Percentiles rank a stretch among this genome's conserved stretches.
These are phyloP conservation scores for Gibbula magus DNA, from an alignment of 2,888 invertebrate genomes.

Conservation along the genomic window DNA sequence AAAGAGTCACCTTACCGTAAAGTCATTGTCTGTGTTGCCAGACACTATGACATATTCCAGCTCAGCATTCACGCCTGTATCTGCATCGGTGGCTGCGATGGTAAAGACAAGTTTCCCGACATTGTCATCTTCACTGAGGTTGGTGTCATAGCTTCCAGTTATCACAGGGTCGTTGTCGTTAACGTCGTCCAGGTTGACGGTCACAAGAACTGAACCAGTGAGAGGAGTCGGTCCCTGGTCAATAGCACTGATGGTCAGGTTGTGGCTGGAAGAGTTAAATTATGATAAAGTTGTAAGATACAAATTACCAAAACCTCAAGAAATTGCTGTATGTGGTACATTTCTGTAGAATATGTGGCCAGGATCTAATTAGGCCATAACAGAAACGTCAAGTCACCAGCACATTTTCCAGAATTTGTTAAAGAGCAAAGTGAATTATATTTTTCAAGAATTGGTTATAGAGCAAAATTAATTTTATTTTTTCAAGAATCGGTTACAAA, in stretches of 20 bases:
- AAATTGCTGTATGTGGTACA: no score
- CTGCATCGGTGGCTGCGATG: constrained; percentile 59
- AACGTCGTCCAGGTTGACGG: constrained; percentile 54
- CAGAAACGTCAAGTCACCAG: no score
- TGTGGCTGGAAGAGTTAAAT: constrained; percentile 56
- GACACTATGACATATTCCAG: constrained; percentile 52
- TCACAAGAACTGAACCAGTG: constrained; percentile 57
- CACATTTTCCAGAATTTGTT: no score
- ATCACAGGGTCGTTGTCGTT: constrained; percentile 65
- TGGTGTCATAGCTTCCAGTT: constrained; percentile 48
- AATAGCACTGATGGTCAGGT: constrained; percentile 50
- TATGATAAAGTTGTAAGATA: no score
- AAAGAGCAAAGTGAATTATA: no score
- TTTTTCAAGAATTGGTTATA: no score
- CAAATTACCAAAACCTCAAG: no score
- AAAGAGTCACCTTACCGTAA: constrained; percentile 50
- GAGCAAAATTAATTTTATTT: no score
- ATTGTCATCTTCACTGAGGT: constrained; percentile 52
- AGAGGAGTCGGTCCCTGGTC: constrained; percentile 40
- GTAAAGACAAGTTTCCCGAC: constrained; percentile 51
- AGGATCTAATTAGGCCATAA: no score
- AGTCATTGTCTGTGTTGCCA: constrained; percentile 60
- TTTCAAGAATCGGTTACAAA: no score
- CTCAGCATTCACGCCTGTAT: constrained; percentile 52
- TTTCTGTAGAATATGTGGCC: no score